Percentiles rank a stretch among this genome's conserved stretches.
phyloP scores from a whole-genome alignment of 1,140 invertebrate species.

The Vanessa atalanta region DNA sequence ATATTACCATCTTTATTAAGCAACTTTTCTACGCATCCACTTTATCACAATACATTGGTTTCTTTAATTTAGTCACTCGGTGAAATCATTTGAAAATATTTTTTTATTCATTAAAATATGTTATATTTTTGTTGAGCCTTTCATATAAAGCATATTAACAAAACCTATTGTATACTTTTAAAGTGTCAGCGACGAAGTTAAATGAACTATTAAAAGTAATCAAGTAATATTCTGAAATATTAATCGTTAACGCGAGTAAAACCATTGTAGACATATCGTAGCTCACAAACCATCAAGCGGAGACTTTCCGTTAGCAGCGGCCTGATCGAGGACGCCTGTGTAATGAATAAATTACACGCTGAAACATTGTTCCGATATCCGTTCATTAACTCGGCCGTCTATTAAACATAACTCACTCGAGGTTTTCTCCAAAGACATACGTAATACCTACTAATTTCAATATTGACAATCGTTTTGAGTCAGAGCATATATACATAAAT shows the following conservation, averaged over 20 bases:
- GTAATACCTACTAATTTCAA: slow-evolving; percentile 58
- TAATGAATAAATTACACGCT: slow-evolving; percentile 81
- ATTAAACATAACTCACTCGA: slow-evolving; percentile 50
- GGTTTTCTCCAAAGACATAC: slow-evolving; percentile 42
- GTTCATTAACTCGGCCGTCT: slow-evolving; percentile 70
- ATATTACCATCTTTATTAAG: background rate
- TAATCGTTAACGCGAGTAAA: background rate
- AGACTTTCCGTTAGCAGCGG: slow-evolving; percentile 70
- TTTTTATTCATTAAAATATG: too few relatives aligned
- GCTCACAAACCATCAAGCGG: slow-evolving; percentile 54
- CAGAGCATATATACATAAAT: slow-evolving; percentile 37
- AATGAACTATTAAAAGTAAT: background rate
- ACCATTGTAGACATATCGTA: slow-evolving; percentile 17
- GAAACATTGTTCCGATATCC: slow-evolving; percentile 76
- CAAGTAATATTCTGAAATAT: background rate
- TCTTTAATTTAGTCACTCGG: background rate
- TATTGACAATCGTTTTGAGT: slow-evolving; percentile 69
- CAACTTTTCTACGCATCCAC: background rate
- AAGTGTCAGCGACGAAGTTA: too few relatives aligned
- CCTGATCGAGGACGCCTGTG: slow-evolving; percentile 75
- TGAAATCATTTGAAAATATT: too few relatives aligned
- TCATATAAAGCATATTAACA: too few relatives aligned
- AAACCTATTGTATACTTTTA: too few relatives aligned
- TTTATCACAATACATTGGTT: background rate
- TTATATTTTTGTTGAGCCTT: too few relatives aligned